These are phyloP conservation scores for Oreochromis tanganicae DNA, from an alignment of 2,113 vertebrate species.

Conservation along the genomic window DNA sequence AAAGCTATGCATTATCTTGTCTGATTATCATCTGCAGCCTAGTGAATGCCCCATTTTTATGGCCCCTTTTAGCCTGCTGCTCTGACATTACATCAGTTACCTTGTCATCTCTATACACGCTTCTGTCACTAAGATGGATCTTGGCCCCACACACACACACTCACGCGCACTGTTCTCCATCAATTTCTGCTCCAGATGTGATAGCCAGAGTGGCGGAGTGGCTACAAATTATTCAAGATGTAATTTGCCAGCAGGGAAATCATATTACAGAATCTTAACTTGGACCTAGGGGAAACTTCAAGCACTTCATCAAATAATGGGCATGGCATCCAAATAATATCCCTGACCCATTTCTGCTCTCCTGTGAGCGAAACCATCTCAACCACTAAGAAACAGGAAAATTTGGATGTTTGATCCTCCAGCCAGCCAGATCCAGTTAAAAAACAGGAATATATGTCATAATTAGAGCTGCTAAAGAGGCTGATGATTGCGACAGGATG, in stretches of 20 bases:
- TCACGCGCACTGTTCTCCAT: neutral
- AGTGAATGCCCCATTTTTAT: constrained; percentile 48
- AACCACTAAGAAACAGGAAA: neutral
- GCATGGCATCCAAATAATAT: constrained; percentile 33
- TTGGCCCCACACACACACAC: neutral
- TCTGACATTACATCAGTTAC: constrained; percentile 57
- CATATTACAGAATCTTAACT: constrained; percentile 55
- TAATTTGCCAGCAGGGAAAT: constrained; percentile 58
- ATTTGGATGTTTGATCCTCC: neutral
- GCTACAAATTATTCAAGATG: constrained; percentile 62
- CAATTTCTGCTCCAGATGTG: constrained; percentile 22
- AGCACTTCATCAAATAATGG: constrained; percentile 55
- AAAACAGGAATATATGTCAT: neutral
- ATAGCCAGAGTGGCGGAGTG: constrained; percentile 18
- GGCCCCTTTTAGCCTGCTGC: constrained; percentile 40
- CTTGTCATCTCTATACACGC: constrained; percentile 34
- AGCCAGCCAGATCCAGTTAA: neutral
- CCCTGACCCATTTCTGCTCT: constrained; percentile 47
- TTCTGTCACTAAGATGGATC: constrained; percentile 31
- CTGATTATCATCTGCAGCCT: constrained; percentile 43
- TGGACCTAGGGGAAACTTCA: constrained; percentile 50
- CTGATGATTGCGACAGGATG: neutral
- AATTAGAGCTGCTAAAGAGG: neutral
- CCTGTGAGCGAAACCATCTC: neutral
- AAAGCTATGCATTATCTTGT: constrained; percentile 58